A percentile compares a stretch with the other conserved stretches of the same genome.
Evolutionary conservation across 2,797 vertebrate species (phyloP).

Genomic region (Vultur gryphus): DNA sequence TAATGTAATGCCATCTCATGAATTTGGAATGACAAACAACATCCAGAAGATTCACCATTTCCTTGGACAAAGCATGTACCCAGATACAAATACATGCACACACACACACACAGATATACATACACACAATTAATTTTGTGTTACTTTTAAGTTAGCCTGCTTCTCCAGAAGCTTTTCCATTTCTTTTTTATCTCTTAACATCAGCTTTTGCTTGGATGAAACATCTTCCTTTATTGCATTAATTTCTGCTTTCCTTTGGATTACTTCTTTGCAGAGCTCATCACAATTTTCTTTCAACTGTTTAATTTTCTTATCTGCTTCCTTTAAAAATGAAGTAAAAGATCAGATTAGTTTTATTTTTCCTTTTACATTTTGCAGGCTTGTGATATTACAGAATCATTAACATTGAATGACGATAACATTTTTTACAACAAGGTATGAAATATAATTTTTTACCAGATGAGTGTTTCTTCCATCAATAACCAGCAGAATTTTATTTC

Average conservation of each 20-base stretch:
- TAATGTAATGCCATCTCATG: background rate
- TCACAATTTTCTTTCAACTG: slow-evolving; percentile 81
- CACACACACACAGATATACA: background rate
- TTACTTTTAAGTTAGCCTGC: slow-evolving; percentile 81
- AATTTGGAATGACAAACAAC: background rate
- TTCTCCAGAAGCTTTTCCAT: slow-evolving; percentile 74
- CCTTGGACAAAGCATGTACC: background rate
- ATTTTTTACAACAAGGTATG: background rate
- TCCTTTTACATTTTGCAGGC: background rate
- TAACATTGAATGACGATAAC: background rate
- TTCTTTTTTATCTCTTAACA: slow-evolving; percentile 78
- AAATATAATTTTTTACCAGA: background rate
- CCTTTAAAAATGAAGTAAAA: slow-evolving; percentile 71
- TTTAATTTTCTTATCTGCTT: slow-evolving; percentile 75
- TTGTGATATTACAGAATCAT: background rate
- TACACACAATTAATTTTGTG: background rate
- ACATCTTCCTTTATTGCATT: slow-evolving; percentile 81
- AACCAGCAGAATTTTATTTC: background rate
- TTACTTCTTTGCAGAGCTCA: slow-evolving; percentile 83
- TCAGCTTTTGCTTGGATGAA: slow-evolving; percentile 72
- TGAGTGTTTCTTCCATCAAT: background rate
- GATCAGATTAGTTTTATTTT: background rate
- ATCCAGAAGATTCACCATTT: background rate
- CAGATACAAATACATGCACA: background rate
- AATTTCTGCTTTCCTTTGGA: slow-evolving; percentile 82